Evolutionary conservation across 1,140 invertebrate species (phyloP).

Genomic region (Achroia grisella): DNA sequence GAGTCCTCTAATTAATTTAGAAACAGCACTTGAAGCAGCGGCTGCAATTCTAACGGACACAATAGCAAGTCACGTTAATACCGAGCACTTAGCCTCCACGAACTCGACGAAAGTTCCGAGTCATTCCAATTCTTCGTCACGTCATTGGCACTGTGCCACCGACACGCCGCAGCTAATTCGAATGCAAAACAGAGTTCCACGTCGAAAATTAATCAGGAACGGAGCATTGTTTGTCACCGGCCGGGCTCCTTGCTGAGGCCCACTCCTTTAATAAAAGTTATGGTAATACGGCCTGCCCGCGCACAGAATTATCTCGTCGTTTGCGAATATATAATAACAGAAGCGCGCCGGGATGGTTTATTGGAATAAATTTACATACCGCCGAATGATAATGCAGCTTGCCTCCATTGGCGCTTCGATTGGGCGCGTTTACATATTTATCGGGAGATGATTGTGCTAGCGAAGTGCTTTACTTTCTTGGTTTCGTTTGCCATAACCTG

Average conservation of each 20-base stretch:
- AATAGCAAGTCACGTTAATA: neutral
- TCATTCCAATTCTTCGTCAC: constrained; percentile 10
- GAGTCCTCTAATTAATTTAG: neutral
- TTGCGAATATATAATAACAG: constrained; percentile 69
- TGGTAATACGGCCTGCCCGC: constrained; percentile 55
- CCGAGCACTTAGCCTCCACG: neutral
- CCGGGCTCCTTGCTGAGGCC: constrained; percentile 23
- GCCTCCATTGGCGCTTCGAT: constrained; percentile 39
- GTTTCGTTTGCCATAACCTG: constrained; percentile 2
- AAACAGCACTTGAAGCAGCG: neutral
- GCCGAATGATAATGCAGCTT: constrained; percentile 44
- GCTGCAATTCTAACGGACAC: neutral
- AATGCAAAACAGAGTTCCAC: constrained; percentile 60
- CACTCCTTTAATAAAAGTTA: constrained; percentile 70
- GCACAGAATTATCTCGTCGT: constrained; percentile 63
- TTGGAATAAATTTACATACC: constrained; percentile 72
- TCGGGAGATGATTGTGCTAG: constrained; percentile 46
- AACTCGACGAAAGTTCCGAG: neutral
- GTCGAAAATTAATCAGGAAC: constrained; percentile 62
- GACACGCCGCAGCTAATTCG: constrained; percentile 29
- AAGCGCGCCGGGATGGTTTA: constrained; percentile 44
- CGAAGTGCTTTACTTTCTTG: constrained; percentile 36
- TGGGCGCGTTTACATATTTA: constrained; percentile 64
- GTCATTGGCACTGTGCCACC: constrained; percentile 26
- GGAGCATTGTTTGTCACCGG: constrained; percentile 50